A percentile compares a stretch with the other conserved stretches of the same genome.
phyloP scores from a whole-genome alignment of 2,888 invertebrate genomes.

The Dryobotodes eremita region DNA sequence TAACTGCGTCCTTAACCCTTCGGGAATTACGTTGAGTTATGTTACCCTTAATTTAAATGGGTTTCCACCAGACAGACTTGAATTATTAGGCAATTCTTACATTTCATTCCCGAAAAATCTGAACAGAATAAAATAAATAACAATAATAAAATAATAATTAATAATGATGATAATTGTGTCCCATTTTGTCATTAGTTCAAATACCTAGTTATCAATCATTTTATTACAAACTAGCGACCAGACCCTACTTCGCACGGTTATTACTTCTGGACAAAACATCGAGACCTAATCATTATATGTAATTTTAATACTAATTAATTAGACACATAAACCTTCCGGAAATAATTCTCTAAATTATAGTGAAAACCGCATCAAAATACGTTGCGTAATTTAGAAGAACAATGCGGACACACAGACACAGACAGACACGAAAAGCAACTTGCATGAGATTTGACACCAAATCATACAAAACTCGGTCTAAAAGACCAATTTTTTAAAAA shows the following conservation, averaged over 20 bases:
- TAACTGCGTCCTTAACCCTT: conserved; percentile 29
- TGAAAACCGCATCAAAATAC: background rate
- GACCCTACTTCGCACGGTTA: no score
- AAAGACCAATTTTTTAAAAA: background rate
- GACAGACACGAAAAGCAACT: background rate
- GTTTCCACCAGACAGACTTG: conserved; percentile 20
- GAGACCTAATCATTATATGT: background rate
- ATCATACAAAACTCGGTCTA: background rate
- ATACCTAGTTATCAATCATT: background rate
- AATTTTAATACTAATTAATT: background rate
- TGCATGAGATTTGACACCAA: background rate
- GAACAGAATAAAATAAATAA: no score
- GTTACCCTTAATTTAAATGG: conserved; percentile 40
- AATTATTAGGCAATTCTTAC: conserved; percentile 26
- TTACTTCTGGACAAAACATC: background rate
- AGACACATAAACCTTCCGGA: background rate
- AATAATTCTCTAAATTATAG: background rate
- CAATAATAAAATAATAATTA: no score
- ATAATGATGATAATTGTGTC: no score
- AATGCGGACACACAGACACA: no score
- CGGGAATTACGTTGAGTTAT: conserved; percentile 30
- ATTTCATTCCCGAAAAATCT: background rate
- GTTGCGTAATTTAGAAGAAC: background rate
- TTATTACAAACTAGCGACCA: background rate
- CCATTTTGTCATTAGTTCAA: background rate